Evolutionary conservation across 2,113 vertebrate genomes (phyloP), one percentile per base, ranked within the genome.

Genomic region (Strigops habroptila): DNA sequence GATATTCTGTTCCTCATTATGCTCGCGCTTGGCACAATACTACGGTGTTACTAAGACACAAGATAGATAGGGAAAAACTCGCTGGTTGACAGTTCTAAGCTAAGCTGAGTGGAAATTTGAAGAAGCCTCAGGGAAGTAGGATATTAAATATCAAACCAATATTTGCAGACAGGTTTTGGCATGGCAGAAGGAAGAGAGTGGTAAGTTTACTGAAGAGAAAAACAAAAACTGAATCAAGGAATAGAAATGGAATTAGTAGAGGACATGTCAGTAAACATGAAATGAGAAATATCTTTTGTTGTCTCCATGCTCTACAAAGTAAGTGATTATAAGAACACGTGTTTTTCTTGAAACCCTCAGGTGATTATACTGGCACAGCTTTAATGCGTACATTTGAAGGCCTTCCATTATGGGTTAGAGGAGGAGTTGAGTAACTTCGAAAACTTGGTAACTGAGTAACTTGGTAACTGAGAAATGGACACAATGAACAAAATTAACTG

Each of bases 121-220:
- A 75, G 33, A 65, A 70, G 46, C 70, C 60, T 85, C 25, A 25
- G 60, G 76, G 65, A 82, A 89, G 24, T 14, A 74, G 21, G 57
- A 37, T 86, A 76, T 79, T 80, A 82, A 73, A 80, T 55, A 93
- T 70, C 64, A 94, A 93, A 77, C 12, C 27, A 65, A 21, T 77
- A 83, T 77, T 83, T 94, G 24, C 48, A 86, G 62, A 49, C 23
- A 28, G 12, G 15, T 37, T 95, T 82, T 74, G 65, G 6, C 23
- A 76, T 28, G 17, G 60, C 10, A 48, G 43, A 71, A 79, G 49
- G 60, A 78, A 59, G 18, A 52, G 12, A 46, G 19, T 39, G 3
- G 9, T 25, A 68, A 49, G 6, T 55, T 69, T 69, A 8, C 21
- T 86, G 68, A 83, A 91, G 18, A 78, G 24, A 49, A 86, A 77